These are phyloP conservation scores for Sebastes ruberrimus DNA, from an alignment of 2,797 vertebrate genomes.

Conservation along the genomic window DNA sequence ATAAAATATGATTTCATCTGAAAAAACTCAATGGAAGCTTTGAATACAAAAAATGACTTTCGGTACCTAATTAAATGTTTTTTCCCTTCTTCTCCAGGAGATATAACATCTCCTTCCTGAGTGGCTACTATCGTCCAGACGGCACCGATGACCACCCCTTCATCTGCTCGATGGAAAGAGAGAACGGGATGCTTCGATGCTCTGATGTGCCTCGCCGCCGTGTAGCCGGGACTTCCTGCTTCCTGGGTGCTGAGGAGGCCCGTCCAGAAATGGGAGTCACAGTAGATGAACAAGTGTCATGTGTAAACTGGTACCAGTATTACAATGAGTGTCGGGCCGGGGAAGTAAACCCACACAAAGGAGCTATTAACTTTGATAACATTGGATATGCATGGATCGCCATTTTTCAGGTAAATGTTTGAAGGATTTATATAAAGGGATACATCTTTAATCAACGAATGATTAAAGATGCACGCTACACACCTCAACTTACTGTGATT, in stretches of 20 bases:
- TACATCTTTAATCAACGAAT: neutral
- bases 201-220: conserved; percentile 88
- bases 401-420: conserved; percentile 92
- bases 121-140: conserved; percentile 90
- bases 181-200: conserved; percentile 96
- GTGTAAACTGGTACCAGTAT: conserved; percentile 96
- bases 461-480: neutral
- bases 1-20: neutral
- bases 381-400: conserved; percentile 99
- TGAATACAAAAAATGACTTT: neutral
- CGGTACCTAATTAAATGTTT: neutral
- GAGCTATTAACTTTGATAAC: conserved; percentile 98
- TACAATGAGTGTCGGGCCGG: conserved; percentile 92
- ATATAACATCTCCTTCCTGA: conserved; percentile 91
- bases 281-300: conserved; percentile 67
- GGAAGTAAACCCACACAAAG: conserved; percentile 94
- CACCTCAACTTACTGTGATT: neutral
- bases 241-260: conserved; percentile 81
- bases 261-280: conserved; percentile 35
- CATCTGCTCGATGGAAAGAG: conserved; percentile 92
- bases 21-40: too few relatives aligned
- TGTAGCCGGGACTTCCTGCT: conserved; percentile 86
- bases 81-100: conserved; percentile 73
- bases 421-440: neutral
- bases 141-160: conserved; percentile 93